phyloP scores from a whole-genome alignment of 2,113 vertebrate genomes.

The Microcebus murinus region DNA sequence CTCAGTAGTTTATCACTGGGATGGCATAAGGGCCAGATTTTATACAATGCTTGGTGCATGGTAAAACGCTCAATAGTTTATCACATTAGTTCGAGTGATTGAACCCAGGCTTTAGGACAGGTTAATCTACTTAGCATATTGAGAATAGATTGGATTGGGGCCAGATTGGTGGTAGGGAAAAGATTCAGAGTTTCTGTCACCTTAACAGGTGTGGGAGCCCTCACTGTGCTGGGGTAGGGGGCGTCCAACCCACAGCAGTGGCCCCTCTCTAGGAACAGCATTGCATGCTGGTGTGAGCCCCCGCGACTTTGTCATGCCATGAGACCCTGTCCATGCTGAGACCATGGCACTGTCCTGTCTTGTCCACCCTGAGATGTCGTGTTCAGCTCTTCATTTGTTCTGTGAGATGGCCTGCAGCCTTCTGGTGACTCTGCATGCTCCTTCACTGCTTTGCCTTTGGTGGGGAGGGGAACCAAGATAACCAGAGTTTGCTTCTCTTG shows the following conservation, averaged over 20 bases:
- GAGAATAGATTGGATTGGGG: not conserved
- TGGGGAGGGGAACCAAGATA: not conserved
- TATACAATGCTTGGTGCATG: not conserved
- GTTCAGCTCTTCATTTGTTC: not conserved
- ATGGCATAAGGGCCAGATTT: not conserved
- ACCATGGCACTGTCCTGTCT: not conserved
- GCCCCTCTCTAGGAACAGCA: not conserved
- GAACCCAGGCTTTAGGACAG: not conserved
- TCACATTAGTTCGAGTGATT: not conserved
- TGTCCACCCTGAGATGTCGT: not conserved
- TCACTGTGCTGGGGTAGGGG: rapidly evolving
- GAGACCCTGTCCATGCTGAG: not conserved
- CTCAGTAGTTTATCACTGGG: not conserved
- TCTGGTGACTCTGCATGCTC: not conserved
- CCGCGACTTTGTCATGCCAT: not conserved
- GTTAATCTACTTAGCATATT: not conserved
- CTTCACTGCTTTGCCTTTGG: not conserved
- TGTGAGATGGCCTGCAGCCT: not conserved
- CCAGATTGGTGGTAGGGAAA: not conserved
- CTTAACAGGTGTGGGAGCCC: not conserved
- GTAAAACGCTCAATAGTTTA: not conserved
- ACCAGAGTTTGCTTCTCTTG: not conserved
- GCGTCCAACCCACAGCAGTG: not conserved
- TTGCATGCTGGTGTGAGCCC: not conserved
- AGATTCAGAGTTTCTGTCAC: not conserved